These are phyloP conservation scores for Drosophila carrolli DNA, from an alignment of 1,140 invertebrate species.

Conservation along the genomic window DNA sequence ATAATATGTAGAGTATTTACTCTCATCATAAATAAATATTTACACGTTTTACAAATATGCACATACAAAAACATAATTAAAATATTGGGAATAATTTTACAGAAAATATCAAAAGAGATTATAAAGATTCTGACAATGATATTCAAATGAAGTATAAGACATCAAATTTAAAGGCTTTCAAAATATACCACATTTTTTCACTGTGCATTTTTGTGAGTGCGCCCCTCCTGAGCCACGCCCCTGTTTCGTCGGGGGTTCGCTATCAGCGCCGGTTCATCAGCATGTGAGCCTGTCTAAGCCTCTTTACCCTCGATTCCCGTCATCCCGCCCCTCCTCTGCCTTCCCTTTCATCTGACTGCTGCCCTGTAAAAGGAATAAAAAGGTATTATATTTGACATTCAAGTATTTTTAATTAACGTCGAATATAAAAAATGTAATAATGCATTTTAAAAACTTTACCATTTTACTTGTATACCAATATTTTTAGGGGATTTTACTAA, in stretches of 20 bases:
- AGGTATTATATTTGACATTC: background rate
- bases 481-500: too few relatives aligned
- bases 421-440: background rate
- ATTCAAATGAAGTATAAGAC: too few relatives aligned
- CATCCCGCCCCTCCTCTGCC: background rate
- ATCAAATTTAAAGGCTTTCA: too few relatives aligned
- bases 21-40: too few relatives aligned
- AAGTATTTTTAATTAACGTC: background rate
- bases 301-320: slow-evolving; percentile 12
- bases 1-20: too few relatives aligned
- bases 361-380: background rate
- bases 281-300: slow-evolving; percentile 42
- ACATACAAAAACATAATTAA: too few relatives aligned
- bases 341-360: background rate
- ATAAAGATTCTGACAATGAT: too few relatives aligned
- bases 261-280: slow-evolving; percentile 64
- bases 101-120: too few relatives aligned
- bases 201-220: slow-evolving; percentile 3
- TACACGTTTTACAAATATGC: too few relatives aligned
- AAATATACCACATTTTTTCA: background rate
- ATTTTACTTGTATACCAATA: too few relatives aligned
- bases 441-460: background rate
- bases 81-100: too few relatives aligned
- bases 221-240: slow-evolving; percentile 9
- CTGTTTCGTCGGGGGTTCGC: slow-evolving; percentile 16